A percentile compares a stretch with the other conserved stretches of the same genome.
Evolutionary conservation across 2,113 vertebrate genomes (phyloP).

Genomic region (Athene noctua): DNA sequence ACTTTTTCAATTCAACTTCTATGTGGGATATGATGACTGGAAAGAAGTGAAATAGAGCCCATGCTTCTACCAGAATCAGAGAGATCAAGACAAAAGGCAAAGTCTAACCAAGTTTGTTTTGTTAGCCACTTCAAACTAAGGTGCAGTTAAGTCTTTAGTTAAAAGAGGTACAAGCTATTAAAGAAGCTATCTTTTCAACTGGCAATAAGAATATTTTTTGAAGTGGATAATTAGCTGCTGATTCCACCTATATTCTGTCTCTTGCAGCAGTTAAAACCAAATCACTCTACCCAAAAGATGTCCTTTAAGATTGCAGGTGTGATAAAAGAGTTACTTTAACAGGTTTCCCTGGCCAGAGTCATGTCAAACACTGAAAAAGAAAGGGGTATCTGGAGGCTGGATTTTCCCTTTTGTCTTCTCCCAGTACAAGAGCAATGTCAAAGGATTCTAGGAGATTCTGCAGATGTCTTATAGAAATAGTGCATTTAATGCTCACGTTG

Average conservation of each 20-base stretch:
- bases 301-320: neutral
- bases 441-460: neutral
- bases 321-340: neutral
- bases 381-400: neutral
- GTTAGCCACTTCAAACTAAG: neutral
- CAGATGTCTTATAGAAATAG: neutral
- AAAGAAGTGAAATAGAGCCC: neutral
- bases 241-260: neutral
- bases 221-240: neutral
- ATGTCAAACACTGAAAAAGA: neutral
- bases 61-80: neutral
- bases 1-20: neutral
- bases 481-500: neutral
- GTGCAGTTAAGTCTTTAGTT: neutral
- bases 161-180: neutral
- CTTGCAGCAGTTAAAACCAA: neutral
- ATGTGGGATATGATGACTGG: neutral
- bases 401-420: neutral
- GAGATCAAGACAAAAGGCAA: neutral
- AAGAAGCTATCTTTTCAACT: neutral
- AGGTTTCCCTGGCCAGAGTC: neutral
- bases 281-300: neutral
- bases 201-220: neutral
- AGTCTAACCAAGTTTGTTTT: neutral
- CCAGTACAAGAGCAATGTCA: neutral